Evolutionary conservation across 2,113 vertebrate genomes (phyloP).

Genomic region (Anseranas semipalmata): DNA sequence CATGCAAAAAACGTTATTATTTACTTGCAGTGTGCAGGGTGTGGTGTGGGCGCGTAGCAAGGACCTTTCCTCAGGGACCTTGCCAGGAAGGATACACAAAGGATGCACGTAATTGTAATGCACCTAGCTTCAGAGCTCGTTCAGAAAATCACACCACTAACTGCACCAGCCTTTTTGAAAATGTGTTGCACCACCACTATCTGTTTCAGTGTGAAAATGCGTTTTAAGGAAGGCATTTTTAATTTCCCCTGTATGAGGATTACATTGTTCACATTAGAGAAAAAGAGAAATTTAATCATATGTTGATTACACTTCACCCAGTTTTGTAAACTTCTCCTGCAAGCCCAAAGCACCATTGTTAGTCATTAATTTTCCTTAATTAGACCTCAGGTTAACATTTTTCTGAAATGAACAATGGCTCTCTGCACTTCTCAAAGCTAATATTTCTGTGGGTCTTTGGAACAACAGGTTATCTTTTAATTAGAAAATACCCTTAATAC

Average conservation of each 20-base stretch:
- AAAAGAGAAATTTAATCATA: background rate
- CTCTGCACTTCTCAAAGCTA: background rate
- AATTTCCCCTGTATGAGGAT: background rate
- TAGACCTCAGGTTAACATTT: background rate
- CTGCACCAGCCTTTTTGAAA: background rate
- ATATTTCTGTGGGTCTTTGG: background rate
- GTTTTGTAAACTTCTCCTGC: background rate
- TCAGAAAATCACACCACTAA: background rate
- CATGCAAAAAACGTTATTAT: accelerated
- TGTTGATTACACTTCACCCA: background rate
- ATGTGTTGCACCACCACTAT: background rate
- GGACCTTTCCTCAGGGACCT: background rate
- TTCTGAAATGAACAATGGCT: background rate
- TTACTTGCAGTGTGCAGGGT: accelerated
- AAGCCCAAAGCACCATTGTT: background rate
- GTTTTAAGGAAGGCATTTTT: background rate
- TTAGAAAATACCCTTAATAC: background rate
- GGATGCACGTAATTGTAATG: background rate
- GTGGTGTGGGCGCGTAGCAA: background rate
- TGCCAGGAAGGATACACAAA: background rate
- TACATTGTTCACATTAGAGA: background rate
- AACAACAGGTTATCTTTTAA: background rate
- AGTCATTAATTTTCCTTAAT: background rate
- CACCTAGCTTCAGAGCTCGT: background rate
- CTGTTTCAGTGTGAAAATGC: background rate